Evolutionary conservation across 2,797 vertebrate species (phyloP).

Genomic region (Myiotriccus ornatus): DNA sequence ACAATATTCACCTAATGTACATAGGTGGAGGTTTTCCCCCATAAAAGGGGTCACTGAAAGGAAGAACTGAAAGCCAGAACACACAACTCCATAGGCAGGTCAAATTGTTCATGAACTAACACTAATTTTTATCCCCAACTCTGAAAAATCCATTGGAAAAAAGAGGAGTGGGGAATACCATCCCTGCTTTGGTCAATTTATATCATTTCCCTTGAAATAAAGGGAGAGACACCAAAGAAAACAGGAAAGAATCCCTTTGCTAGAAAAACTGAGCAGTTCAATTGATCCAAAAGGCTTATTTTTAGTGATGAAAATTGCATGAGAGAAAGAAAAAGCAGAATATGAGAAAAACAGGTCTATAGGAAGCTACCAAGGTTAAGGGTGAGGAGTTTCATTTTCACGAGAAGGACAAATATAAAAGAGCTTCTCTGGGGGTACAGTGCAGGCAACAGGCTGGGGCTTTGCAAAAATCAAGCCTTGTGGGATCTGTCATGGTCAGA

Average conservation of each 20-base stretch:
- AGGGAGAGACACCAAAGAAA: background rate
- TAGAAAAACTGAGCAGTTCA: background rate
- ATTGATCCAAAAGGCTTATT: background rate
- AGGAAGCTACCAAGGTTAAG: background rate
- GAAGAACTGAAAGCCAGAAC: background rate
- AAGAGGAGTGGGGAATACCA: background rate
- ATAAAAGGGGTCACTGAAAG: background rate
- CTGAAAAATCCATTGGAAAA: background rate
- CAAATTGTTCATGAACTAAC: background rate
- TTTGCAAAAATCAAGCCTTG: background rate
- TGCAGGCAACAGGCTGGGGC: background rate
- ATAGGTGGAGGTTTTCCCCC: too few species aligned
- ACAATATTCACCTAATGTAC: background rate
- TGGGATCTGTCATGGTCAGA: background rate
- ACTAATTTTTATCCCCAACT: background rate
- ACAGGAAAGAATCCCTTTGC: background rate
- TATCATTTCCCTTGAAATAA: background rate
- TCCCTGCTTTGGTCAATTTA: background rate
- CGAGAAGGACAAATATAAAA: background rate
- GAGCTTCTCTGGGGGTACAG: background rate
- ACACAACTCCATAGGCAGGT: background rate
- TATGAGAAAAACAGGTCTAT: background rate
- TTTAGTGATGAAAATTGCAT: background rate
- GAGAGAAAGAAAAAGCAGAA: background rate
- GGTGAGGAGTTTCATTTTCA: background rate